Evolutionary conservation across 2,113 vertebrate genomes (phyloP).

Genomic region (Carollia perspicillata): DNA sequence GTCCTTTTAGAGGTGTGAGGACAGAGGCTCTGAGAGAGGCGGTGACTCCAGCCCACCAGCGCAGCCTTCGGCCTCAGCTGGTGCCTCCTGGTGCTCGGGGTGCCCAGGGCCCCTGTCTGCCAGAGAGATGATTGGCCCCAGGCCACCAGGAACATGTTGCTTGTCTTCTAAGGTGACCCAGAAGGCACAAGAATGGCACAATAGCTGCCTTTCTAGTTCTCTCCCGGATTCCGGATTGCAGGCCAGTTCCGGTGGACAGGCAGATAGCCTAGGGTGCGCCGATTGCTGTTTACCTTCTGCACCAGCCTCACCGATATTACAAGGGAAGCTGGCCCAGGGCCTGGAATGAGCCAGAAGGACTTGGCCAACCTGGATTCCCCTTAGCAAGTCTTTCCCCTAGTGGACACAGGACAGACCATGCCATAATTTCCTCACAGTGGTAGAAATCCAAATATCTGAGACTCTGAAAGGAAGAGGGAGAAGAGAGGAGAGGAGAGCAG

Average conservation of each 20-base stretch:
- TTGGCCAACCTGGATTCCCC: not conserved
- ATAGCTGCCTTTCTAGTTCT: not conserved
- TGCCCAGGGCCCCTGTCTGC: not conserved
- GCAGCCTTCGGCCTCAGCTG: not conserved
- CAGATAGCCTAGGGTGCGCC: not conserved
- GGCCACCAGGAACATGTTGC: not conserved
- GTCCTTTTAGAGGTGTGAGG: not conserved
- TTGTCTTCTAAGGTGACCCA: not conserved
- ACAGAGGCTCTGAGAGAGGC: not conserved
- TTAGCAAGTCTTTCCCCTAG: not conserved
- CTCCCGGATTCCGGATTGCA: not conserved
- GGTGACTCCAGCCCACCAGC: not conserved
- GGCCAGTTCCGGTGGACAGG: not conserved
- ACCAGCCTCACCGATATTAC: rapidly evolving
- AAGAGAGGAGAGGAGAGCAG: not conserved
- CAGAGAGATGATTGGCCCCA: not conserved
- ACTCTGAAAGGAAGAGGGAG: not conserved
- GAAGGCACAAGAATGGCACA: not conserved
- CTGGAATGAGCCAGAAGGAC: not conserved
- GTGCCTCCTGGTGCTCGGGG: not conserved
- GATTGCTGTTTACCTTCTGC: not conserved
- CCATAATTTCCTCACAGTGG: not conserved
- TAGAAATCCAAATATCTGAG: not conserved
- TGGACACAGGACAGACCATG: not conserved
- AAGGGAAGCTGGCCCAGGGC: not conserved